Percentiles rank a stretch among this genome's conserved stretches.
Evolutionary conservation across 2,888 invertebrate species (phyloP).

Genomic region (Hirtodrosophila duncani): DNA sequence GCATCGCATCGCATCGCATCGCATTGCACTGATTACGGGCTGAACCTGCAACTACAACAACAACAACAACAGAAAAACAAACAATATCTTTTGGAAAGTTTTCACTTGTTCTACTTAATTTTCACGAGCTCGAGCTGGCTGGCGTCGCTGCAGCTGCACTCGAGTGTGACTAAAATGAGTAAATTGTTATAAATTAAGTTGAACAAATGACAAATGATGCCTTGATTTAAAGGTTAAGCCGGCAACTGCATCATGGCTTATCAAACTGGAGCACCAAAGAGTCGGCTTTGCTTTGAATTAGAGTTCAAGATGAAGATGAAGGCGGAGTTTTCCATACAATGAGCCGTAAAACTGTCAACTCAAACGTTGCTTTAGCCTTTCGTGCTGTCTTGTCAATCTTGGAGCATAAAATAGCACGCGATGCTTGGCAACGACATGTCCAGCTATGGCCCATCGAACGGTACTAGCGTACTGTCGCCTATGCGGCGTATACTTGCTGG

Average conservation of each 20-base stretch:
- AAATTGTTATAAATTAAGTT: conserved; percentile 62
- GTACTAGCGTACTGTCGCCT: conserved; percentile 7
- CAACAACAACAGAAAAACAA: no score
- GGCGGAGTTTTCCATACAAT: background rate
- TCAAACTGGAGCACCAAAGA: conserved; percentile 53
- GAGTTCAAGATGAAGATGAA: no score
- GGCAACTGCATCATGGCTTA: conserved; percentile 26
- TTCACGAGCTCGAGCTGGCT: conserved; percentile 1
- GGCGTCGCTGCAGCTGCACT: conserved; percentile 20
- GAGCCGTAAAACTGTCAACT: no score
- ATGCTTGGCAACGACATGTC: no score
- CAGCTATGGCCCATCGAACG: conserved; percentile 4
- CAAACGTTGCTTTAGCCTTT: no score
- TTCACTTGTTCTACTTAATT: conserved; percentile 60
- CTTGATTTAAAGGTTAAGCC: conserved; percentile 8
- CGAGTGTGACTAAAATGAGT: conserved; percentile 47
- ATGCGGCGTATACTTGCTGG: conserved; percentile 18
- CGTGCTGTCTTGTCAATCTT: no score
- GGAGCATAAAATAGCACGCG: no score
- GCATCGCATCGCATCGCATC: no score
- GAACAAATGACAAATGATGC: conserved; percentile 67
- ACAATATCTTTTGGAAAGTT: conserved; percentile 27
- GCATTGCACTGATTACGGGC: no score
- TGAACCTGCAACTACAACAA: no score
- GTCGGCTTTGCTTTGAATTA: background rate